Evolutionary conservation across 2,888 invertebrate genomes (phyloP).

Genomic region (Nomada hirtipes): DNA sequence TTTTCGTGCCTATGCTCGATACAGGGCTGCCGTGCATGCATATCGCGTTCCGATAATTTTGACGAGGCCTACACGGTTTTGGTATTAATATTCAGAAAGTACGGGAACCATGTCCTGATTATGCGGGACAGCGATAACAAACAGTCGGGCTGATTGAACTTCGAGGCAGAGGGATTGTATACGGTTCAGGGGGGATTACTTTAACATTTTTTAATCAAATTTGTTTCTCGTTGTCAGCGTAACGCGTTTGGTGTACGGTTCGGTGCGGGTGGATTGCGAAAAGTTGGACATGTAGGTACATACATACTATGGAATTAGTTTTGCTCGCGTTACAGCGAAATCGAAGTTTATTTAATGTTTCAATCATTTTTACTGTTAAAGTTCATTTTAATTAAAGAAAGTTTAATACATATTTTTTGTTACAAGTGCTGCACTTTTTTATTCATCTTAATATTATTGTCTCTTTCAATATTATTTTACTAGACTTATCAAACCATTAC

Average conservation of each 20-base stretch:
- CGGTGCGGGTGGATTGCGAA: background rate
- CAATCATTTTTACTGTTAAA: too few relatives aligned
- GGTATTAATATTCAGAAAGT: slow-evolving; percentile 49
- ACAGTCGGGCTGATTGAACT: slow-evolving; percentile 2
- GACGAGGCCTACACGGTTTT: slow-evolving; percentile 47
- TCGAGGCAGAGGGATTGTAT: background rate
- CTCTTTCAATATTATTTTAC: too few relatives aligned
- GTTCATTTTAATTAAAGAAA: too few relatives aligned
- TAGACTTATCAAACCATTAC: too few relatives aligned
- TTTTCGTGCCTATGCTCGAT: slow-evolving; percentile 29
- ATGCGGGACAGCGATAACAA: slow-evolving; percentile 10
- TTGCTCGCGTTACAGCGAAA: too few relatives aligned
- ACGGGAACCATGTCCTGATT: slow-evolving; percentile 25
- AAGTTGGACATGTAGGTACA: too few relatives aligned
- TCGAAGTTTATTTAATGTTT: too few relatives aligned
- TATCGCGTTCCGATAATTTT: slow-evolving; percentile 47
- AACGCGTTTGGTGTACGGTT: background rate
- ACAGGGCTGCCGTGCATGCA: slow-evolving; percentile 19
- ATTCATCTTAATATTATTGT: too few relatives aligned
- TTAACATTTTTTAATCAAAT: background rate
- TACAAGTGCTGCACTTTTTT: too few relatives aligned
- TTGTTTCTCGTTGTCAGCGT: background rate
- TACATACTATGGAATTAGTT: too few relatives aligned
- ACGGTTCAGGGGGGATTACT: background rate
- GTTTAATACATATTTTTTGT: too few relatives aligned